Percentiles rank a stretch among this genome's conserved stretches.
These are phyloP conservation scores for Bergia sp. DNA, from an alignment of 92 coral and sea anemone genomes.

Conservation along the genomic window DNA sequence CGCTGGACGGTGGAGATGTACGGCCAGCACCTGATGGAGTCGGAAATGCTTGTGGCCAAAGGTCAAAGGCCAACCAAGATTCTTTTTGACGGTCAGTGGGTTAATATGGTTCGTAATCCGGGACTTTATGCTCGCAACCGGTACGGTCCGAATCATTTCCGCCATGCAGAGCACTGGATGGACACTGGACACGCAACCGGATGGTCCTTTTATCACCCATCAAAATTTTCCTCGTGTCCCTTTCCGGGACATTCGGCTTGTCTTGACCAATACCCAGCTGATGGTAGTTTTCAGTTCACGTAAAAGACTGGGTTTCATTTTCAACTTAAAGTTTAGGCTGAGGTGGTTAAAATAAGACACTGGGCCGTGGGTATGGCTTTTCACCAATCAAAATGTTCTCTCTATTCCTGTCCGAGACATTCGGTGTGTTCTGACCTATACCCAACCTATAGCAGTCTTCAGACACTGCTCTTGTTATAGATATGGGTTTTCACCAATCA, in stretches of 20 bases:
- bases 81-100: constrained; percentile 91
- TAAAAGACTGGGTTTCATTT: not conserved
- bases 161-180: constrained; percentile 98
- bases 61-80: constrained; percentile 94
- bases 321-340: not conserved
- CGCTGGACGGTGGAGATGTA: constrained; percentile 92
- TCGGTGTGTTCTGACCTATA: constrained; percentile 91
- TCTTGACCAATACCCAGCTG: constrained; percentile 87
- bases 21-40: constrained; percentile 98
- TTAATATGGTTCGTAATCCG: constrained; percentile 94
- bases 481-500: too few relatives aligned
- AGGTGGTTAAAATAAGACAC: not conserved
- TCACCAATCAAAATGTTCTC: constrained; percentile 63
- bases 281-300: constrained; percentile 90
- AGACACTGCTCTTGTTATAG: constrained; percentile 51
- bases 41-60: constrained; percentile 84
- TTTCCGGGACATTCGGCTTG: constrained; percentile 90
- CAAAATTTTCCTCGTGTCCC: constrained; percentile 73
- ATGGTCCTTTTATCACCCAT: constrained; percentile 89
- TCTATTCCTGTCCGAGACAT: constrained; percentile 77
- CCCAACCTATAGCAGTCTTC: constrained; percentile 84
- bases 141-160: constrained; percentile 83
- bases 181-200: constrained; percentile 82
- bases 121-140: constrained; percentile 98
- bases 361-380: not conserved